A percentile compares a stretch with the other conserved stretches of the same genome.
Conservation (phyloP, 2,888 invertebrate genomes). For the Chrysina gloriosa region DNA sequence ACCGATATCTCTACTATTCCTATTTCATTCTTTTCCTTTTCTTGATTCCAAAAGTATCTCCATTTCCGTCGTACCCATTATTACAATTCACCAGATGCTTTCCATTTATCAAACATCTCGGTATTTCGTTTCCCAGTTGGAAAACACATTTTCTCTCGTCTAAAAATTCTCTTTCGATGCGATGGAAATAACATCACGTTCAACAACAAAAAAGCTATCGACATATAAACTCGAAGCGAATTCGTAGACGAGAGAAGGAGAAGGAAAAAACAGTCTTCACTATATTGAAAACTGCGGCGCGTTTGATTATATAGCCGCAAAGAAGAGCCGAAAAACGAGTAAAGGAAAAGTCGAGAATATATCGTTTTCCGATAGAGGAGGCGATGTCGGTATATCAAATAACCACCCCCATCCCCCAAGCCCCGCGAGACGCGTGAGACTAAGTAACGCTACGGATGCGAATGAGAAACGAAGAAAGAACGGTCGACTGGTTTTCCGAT, state of each 20-base stretch:
- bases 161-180: neutral
- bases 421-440: neutral
- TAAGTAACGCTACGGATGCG: neutral
- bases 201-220: constrained; percentile 16
- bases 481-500: constrained; percentile 2
- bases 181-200: constrained; percentile 13
- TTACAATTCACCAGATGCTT: too few relatives aligned
- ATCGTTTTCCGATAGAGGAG: constrained; percentile 31
- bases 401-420: neutral
- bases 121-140: neutral
- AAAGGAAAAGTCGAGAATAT: constrained; percentile 31
- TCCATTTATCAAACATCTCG: too few relatives aligned
- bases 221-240: constrained; percentile 27
- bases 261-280: constrained; percentile 12
- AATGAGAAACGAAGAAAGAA: neutral
- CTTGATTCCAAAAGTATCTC: too few relatives aligned
- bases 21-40: too few relatives aligned
- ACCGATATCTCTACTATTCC: too few relatives aligned
- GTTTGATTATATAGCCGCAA: neutral
- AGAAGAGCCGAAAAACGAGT: neutral
- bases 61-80: too few relatives aligned
- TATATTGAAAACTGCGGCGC: constrained; percentile 25
- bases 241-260: neutral
- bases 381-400: constrained; percentile 28
- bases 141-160: neutral